Percentiles rank a stretch among this genome's conserved stretches.
phyloP scores from a whole-genome alignment of 2,113 vertebrate species.

The Dolichotis patagonum region DNA sequence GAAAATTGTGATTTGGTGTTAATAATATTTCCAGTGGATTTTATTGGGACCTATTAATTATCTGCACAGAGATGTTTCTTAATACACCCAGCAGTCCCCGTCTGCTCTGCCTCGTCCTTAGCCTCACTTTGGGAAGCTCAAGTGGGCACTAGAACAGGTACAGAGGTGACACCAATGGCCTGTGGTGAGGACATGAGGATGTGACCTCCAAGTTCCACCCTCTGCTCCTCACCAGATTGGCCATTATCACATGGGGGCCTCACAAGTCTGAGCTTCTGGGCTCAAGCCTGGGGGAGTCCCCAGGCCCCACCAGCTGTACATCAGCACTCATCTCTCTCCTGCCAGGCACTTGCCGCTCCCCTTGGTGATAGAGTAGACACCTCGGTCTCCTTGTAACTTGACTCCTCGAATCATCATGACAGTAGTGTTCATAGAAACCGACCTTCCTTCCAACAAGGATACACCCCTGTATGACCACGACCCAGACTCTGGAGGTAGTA shows the following conservation, averaged over 20 bases:
- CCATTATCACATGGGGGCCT: neutral
- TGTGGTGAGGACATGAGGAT: fast-evolving
- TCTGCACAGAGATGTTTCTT: neutral
- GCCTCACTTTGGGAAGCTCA: neutral
- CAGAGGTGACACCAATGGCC: neutral
- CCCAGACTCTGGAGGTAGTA: neutral
- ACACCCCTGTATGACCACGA: neutral
- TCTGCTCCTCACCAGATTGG: neutral
- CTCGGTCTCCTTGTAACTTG: neutral
- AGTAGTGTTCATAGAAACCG: neutral
- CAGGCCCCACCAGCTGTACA: neutral
- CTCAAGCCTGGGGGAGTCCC: neutral
- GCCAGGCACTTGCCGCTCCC: neutral
- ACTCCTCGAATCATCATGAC: neutral
- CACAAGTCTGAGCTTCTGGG: neutral
- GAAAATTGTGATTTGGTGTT: neutral
- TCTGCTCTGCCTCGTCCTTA: neutral
- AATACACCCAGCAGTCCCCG: neutral
- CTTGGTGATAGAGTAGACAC: neutral
- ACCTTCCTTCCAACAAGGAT: neutral
- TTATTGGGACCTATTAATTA: neutral
- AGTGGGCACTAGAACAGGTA: neutral
- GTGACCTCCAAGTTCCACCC: neutral
- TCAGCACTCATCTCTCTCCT: neutral
- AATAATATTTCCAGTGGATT: neutral